These are phyloP conservation scores for Caenorhabditis sp. DNA, from an alignment of 2,888 invertebrate species.

Conservation along the genomic window DNA sequence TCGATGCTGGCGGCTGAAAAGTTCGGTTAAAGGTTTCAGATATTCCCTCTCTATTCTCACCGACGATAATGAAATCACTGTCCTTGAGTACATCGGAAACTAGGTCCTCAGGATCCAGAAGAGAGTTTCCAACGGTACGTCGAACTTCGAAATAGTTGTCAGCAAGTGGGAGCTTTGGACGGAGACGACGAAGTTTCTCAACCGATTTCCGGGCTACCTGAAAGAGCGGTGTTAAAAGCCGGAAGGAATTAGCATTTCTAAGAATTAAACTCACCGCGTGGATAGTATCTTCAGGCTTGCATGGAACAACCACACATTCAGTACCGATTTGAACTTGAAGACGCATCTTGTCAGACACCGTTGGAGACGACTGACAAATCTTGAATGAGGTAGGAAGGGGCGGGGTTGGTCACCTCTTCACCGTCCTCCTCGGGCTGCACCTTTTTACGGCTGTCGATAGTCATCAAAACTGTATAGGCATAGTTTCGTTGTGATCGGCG, in stretches of 20 bases:
- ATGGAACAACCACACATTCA: slow-evolving; percentile 75
- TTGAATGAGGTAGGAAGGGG: slow-evolving; percentile 54
- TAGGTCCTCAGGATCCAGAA: slow-evolving; percentile 86
- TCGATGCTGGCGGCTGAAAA: slow-evolving; percentile 56
- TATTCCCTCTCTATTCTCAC: slow-evolving; percentile 83
- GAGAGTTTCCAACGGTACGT: slow-evolving; percentile 86
- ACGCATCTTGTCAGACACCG: slow-evolving; percentile 65
- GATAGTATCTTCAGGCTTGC: slow-evolving; percentile 70
- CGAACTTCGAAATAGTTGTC: slow-evolving; percentile 84
- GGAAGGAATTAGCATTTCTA: no score
- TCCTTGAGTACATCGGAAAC: slow-evolving; percentile 86
- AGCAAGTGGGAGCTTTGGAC: slow-evolving; percentile 61
- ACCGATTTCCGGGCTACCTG: slow-evolving; percentile 70
- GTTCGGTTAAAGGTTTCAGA: background rate
- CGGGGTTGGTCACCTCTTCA: slow-evolving; percentile 43
- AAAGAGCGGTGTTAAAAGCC: slow-evolving; percentile 8
- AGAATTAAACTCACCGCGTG: slow-evolving; percentile 55
- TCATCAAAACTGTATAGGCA: slow-evolving; percentile 61
- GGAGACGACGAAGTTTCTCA: slow-evolving; percentile 70
- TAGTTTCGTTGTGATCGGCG: slow-evolving; percentile 37
- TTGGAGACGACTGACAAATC: slow-evolving; percentile 25
- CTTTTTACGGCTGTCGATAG: slow-evolving; percentile 65
- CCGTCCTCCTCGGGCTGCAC: slow-evolving; percentile 57
- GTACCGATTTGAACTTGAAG: slow-evolving; percentile 75
- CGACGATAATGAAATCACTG: slow-evolving; percentile 87